phyloP scores from a whole-genome alignment of 2,888 invertebrate genomes.

The Erannis defoliaria region DNA sequence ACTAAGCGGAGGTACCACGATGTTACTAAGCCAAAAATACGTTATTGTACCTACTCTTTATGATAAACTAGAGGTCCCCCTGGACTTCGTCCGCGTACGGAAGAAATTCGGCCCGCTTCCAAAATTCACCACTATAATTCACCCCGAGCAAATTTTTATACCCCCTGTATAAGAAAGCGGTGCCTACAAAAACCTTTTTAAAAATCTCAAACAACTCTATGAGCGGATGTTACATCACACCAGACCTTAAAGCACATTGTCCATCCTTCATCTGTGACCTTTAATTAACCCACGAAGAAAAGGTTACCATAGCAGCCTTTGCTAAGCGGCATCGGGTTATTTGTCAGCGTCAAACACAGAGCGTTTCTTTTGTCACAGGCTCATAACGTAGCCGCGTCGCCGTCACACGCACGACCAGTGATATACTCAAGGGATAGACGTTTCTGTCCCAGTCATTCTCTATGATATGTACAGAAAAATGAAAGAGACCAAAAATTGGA shows the following conservation, averaged over 20 bases:
- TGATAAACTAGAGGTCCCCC: too few species aligned
- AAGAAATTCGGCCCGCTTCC: too few species aligned
- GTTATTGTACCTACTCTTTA: too few species aligned
- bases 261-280: conserved; percentile 42
- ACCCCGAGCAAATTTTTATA: too few species aligned
- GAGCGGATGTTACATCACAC: conserved; percentile 26
- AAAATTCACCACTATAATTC: too few species aligned
- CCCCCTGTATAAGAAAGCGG: too few species aligned
- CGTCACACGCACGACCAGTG: conserved; percentile 47
- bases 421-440: not conserved
- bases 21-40: too few species aligned
- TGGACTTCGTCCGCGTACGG: too few species aligned
- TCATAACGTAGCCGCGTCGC: conserved; percentile 51
- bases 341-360: conserved; percentile 67
- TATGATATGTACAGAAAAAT: not conserved
- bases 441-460: conserved; percentile 4
- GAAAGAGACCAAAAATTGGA: conserved; percentile 3
- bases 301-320: conserved; percentile 50
- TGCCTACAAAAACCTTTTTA: not conserved
- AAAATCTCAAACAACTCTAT: not conserved
- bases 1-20: not conserved
- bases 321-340: conserved; percentile 58
- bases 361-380: conserved; percentile 67
- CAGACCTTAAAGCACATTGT: conserved; percentile 28
- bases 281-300: conserved; percentile 58